These are phyloP conservation scores for Poecile atricapillus DNA, from an alignment of 2,113 vertebrate species.

Conservation along the genomic window DNA sequence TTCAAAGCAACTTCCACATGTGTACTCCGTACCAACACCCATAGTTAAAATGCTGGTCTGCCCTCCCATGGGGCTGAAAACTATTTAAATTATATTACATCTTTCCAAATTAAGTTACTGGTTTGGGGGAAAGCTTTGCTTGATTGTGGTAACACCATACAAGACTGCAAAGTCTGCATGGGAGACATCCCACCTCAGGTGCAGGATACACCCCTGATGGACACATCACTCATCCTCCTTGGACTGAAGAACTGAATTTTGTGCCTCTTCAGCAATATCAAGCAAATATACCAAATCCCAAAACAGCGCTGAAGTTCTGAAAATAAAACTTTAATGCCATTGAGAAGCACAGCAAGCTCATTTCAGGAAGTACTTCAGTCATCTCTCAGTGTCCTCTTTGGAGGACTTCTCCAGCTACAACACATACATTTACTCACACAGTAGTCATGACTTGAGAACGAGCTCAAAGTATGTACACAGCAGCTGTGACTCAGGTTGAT, in stretches of 20 bases:
- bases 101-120: not conserved
- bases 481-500: not conserved
- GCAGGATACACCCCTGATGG: not conserved
- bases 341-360: not conserved
- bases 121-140: not conserved
- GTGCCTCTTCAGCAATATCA: not conserved
- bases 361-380: not conserved
- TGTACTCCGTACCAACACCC: not conserved
- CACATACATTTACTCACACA: not conserved
- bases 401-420: not conserved
- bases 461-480: not conserved
- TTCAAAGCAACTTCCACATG: conserved; percentile 31
- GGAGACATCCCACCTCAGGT: not conserved
- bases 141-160: not conserved
- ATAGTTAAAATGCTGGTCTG: not conserved
- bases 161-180: not conserved
- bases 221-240: not conserved
- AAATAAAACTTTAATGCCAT: not conserved
- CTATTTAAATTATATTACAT: not conserved
- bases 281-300: not conserved
- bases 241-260: not conserved
- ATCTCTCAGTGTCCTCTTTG: not conserved
- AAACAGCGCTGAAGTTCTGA: not conserved
- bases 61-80: not conserved
- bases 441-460: fast-evolving